Conservation (phyloP, 1,140 invertebrate genomes). For the Zaprionus camerounensis region DNA sequence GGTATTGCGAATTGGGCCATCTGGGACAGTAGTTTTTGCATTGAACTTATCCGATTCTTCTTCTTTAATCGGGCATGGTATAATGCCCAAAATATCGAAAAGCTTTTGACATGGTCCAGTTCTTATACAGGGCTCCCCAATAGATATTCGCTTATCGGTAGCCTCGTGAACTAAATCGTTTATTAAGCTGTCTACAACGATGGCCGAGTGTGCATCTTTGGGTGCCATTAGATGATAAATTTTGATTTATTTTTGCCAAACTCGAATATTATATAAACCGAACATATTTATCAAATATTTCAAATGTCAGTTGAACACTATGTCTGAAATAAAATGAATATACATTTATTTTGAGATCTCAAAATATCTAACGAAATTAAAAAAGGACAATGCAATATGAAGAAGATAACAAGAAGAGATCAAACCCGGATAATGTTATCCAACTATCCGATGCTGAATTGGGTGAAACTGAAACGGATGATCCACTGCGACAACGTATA, state of each 20-base stretch:
- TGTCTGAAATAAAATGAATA: slow-evolving; percentile 24
- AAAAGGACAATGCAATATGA: slow-evolving; percentile 41
- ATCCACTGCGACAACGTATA: background rate
- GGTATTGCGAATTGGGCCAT: background rate
- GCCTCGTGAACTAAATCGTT: slow-evolving; percentile 61
- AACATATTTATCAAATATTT: slow-evolving; percentile 31
- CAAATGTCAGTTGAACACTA: slow-evolving; percentile 23
- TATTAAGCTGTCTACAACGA: slow-evolving; percentile 57
- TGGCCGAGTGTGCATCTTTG: slow-evolving; percentile 49
- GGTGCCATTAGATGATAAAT: slow-evolving; percentile 57
- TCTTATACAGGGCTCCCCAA: slow-evolving; percentile 6
- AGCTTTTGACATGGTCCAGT: slow-evolving; percentile 55
- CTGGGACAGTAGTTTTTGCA: background rate
- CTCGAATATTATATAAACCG: slow-evolving; percentile 9
- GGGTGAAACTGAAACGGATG: slow-evolving; percentile 58
- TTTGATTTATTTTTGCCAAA: slow-evolving; percentile 47
- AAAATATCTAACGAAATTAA: slow-evolving; percentile 13
- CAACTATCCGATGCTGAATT: slow-evolving; percentile 55
- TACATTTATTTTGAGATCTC: slow-evolving; percentile 10
- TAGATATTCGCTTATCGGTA: slow-evolving; percentile 32
- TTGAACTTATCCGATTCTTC: background rate
- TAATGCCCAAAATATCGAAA: slow-evolving; percentile 56
- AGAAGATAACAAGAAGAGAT: background rate
- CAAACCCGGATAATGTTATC: slow-evolving; percentile 19
- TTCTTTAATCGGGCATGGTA: slow-evolving; percentile 15